Evolutionary conservation across 2,888 invertebrate species (phyloP).

Genomic region (Notocelia uddmanniana): DNA sequence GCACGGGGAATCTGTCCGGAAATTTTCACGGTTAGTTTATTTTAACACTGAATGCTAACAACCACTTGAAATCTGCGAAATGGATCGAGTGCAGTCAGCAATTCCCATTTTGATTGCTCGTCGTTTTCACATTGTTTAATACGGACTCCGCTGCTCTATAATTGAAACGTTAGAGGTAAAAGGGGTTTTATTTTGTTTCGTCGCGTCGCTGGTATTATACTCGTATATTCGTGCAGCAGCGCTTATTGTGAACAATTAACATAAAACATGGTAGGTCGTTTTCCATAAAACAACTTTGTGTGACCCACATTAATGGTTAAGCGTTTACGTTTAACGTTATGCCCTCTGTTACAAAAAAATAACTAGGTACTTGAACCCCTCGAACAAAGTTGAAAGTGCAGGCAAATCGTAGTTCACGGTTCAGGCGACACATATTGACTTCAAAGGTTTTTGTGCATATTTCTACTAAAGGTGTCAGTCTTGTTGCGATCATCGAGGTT

Average conservation of each 20-base stretch:
- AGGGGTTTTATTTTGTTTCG: slow-evolving; percentile 25
- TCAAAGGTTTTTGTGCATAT: background rate
- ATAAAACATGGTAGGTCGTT: slow-evolving; percentile 41
- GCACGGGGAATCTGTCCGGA: slow-evolving; percentile 48
- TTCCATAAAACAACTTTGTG: slow-evolving; percentile 37
- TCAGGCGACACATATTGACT: background rate
- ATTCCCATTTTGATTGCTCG: slow-evolving; percentile 48
- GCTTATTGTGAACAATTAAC: slow-evolving; percentile 40
- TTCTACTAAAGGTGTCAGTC: background rate
- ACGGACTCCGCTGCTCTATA: slow-evolving; percentile 37
- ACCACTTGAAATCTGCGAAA: slow-evolving; percentile 54
- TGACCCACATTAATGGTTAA: slow-evolving; percentile 28
- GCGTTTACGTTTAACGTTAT: slow-evolving; percentile 25
- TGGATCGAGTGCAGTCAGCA: slow-evolving; percentile 49
- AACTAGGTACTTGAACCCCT: background rate
- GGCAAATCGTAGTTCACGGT: too few species aligned
- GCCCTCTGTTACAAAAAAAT: slow-evolving; percentile 21
- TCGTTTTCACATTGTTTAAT: slow-evolving; percentile 47
- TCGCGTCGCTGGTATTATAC: slow-evolving; percentile 19
- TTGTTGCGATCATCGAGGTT: too few species aligned
- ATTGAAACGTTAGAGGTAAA: slow-evolving; percentile 39
- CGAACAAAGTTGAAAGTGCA: background rate
- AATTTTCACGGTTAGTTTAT: slow-evolving; percentile 64
- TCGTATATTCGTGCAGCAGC: slow-evolving; percentile 27
- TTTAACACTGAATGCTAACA: slow-evolving; percentile 58